Conservation (phyloP, 1,140 invertebrate species). For the Achroia grisella region DNA sequence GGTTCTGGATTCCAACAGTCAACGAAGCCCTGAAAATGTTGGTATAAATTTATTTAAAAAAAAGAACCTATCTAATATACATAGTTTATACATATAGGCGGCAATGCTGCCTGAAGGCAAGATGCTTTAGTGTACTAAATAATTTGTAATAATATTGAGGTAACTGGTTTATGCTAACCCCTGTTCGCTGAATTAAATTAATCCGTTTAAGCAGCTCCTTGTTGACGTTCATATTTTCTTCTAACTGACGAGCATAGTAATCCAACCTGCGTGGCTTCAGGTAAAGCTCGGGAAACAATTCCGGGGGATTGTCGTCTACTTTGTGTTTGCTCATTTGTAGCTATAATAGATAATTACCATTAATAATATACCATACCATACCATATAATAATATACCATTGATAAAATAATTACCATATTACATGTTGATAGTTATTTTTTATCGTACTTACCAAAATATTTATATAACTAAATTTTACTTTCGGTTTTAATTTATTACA, state of each 20-base stretch:
- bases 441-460: too few species aligned
- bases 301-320: slow-evolving; percentile 53
- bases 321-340: slow-evolving; percentile 44
- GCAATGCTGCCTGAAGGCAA: too few species aligned
- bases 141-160: background rate
- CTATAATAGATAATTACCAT: slow-evolving; percentile 12
- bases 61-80: too few species aligned
- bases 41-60: slow-evolving; percentile 1
- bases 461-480: background rate
- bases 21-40: slow-evolving; percentile 61
- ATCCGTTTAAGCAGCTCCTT: slow-evolving; percentile 60
- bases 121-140: too few species aligned
- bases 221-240: slow-evolving; percentile 60
- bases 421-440: too few species aligned
- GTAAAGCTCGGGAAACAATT: slow-evolving; percentile 57
- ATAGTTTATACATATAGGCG: too few species aligned
- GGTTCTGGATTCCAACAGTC: slow-evolving; percentile 51
- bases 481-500: too few species aligned
- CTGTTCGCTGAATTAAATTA: slow-evolving; percentile 57
- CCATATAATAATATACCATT: too few species aligned
- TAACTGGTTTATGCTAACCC: slow-evolving; percentile 29
- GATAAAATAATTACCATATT: too few species aligned
- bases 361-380: too few species aligned
- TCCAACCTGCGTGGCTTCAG: slow-evolving; percentile 55
- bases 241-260: slow-evolving; percentile 50